A percentile compares a stretch with the other conserved stretches of the same genome.
phyloP scores from a whole-genome alignment of 2,888 invertebrate species.

The Dolichopus griseipennis region DNA sequence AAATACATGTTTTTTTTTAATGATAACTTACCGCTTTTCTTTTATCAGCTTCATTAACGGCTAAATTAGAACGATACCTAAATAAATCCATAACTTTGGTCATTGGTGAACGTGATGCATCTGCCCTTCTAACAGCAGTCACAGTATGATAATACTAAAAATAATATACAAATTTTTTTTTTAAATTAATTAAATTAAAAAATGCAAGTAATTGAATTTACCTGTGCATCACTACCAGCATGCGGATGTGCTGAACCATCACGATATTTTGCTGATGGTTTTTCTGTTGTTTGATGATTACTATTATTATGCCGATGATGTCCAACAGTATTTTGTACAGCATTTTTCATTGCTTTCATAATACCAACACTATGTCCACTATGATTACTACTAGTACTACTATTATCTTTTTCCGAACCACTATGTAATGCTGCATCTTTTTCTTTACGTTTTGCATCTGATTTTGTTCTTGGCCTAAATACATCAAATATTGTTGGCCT shows the following conservation, averaged over 20 bases:
- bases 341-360: slow-evolving; percentile 78
- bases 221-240: slow-evolving; percentile 50
- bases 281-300: slow-evolving; percentile 18
- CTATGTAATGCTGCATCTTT: slow-evolving; percentile 25
- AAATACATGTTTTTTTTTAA: too few relatives aligned
- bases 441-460: slow-evolving; percentile 52
- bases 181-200: not conserved
- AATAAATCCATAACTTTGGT: slow-evolving; percentile 90
- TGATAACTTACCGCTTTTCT: slow-evolving; percentile 55
- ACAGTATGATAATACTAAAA: slow-evolving; percentile 54
- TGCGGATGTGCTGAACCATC: slow-evolving; percentile 67
- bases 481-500: slow-evolving; percentile 71
- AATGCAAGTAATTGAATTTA: slow-evolving; percentile 24
- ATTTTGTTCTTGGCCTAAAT: slow-evolving; percentile 67
- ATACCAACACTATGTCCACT: slow-evolving; percentile 43
- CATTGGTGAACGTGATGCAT: slow-evolving; percentile 63
- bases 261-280: slow-evolving; percentile 44
- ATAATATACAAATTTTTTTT: not conserved
- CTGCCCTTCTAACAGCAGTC: slow-evolving; percentile 54
- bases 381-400: slow-evolving; percentile 36
- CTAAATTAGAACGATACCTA: slow-evolving; percentile 63
- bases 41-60: slow-evolving; percentile 60
- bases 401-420: slow-evolving; percentile 30
- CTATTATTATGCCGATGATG: slow-evolving; percentile 28
- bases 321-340: slow-evolving; percentile 53